These are phyloP conservation scores for Platycheirus rosarum DNA, from an alignment of 2,888 invertebrate species.

Conservation along the genomic window DNA sequence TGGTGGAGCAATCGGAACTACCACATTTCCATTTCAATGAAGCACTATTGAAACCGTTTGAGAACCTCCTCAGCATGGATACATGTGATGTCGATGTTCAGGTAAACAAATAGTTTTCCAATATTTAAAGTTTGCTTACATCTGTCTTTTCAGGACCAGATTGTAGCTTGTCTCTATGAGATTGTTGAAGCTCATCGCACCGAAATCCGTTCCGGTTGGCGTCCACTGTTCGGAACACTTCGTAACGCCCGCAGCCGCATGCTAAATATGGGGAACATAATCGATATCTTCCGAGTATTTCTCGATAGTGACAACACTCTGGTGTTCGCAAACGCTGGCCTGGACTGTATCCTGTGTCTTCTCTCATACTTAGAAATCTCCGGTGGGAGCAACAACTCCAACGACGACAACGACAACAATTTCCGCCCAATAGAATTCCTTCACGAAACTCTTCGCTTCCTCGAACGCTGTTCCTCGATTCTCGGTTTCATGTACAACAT, in stretches of 20 bases:
- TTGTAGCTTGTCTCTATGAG: constrained; percentile 97
- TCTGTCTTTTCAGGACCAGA: constrained; percentile 89
- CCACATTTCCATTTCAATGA: constrained; percentile 98
- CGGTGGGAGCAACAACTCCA: constrained; percentile 84
- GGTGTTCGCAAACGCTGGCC: constrained; percentile 96
- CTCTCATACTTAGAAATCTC: constrained; percentile 85
- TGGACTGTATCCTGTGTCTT: constrained; percentile 96
- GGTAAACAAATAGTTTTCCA: constrained; percentile 81
- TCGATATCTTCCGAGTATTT: constrained; percentile 97
- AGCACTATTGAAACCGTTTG: constrained; percentile 96
- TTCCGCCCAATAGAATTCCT: constrained; percentile 83
- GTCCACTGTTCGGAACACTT: constrained; percentile 96
- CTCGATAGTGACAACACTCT: constrained; percentile 95
- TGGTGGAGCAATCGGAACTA: constrained; percentile 93
- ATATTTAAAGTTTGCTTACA: too few relatives aligned
- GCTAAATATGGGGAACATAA: constrained; percentile 86
- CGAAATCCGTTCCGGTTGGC: constrained; percentile 97
- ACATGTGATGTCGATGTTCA: constrained; percentile 96
- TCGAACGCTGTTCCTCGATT: constrained; percentile 93
- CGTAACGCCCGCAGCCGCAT: constrained; percentile 90
- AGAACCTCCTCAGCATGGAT: constrained; percentile 96
- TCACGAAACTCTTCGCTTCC: constrained; percentile 91
- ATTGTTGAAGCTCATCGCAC: constrained; percentile 97
- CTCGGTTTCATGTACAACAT: constrained; percentile 96
- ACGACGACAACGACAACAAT: constrained; percentile 83